A percentile compares a stretch with the other conserved stretches of the same genome.
These are phyloP conservation scores for Pemphigus obesinymphae DNA, from an alignment of 1,140 invertebrate species.

Conservation along the genomic window DNA sequence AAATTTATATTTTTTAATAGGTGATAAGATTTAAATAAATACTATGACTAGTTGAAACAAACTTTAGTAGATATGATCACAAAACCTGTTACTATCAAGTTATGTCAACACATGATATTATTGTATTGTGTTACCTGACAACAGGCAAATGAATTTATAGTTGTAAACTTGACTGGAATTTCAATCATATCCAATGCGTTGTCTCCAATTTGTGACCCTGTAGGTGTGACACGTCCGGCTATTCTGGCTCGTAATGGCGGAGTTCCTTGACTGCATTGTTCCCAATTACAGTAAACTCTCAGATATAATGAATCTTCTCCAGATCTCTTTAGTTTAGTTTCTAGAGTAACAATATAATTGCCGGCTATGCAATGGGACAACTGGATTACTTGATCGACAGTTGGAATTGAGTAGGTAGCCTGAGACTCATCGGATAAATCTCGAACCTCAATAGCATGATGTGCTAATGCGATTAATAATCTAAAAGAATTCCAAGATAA, in stretches of 20 bases:
- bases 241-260: conserved; percentile 66
- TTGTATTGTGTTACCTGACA: conserved; percentile 54
- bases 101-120: no score
- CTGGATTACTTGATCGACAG: conserved; percentile 57
- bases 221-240: conserved; percentile 63
- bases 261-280: conserved; percentile 51
- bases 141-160: conserved; percentile 57
- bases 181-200: conserved; percentile 63
- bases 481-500: conserved; percentile 45
- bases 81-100: no score
- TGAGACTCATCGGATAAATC: conserved; percentile 54
- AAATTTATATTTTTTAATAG: no score
- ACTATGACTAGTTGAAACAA: no score
- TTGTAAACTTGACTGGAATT: conserved; percentile 56
- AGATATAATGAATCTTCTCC: conserved; percentile 57
- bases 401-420: conserved; percentile 58
- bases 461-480: conserved; percentile 55
- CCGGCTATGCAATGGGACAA: conserved; percentile 49
- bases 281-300: conserved; percentile 63
- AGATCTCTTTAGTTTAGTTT: conserved; percentile 58
- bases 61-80: no score
- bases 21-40: no score
- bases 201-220: conserved; percentile 47
- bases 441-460: conserved; percentile 61
- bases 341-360: conserved; percentile 61